Percentiles rank a stretch among this genome's conserved stretches.
Evolutionary conservation across 2,113 vertebrate genomes (phyloP).

Genomic region (Paracanthobrama guichenoti): DNA sequence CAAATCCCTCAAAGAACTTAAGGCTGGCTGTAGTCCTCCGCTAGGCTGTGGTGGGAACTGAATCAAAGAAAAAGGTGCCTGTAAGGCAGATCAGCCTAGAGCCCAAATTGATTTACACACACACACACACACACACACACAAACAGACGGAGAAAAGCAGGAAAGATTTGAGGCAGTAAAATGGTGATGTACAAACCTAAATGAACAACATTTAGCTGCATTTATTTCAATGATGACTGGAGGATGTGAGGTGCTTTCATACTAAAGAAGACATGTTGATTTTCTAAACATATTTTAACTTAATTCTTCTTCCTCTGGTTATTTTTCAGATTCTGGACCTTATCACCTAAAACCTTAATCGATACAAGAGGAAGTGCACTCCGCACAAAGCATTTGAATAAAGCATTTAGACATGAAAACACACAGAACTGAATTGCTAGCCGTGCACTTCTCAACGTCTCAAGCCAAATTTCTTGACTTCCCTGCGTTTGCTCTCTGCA

Average conservation of each 20-base stretch:
- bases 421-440: neutral
- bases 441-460: neutral
- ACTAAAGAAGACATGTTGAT: no score
- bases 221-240: slow-evolving; percentile 4
- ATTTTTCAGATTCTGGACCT: slow-evolving; percentile 11
- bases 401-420: slow-evolving; percentile 4
- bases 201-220: neutral
- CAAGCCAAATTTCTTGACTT: slow-evolving; percentile 26
- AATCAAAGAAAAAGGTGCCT: slow-evolving; percentile 52
- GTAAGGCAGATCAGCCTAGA: slow-evolving; percentile 49
- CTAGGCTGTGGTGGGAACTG: slow-evolving; percentile 48
- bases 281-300: neutral
- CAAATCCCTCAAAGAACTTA: slow-evolving; percentile 53
- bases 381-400: neutral
- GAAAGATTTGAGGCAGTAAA: slow-evolving; percentile 20
- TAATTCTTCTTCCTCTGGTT: neutral
- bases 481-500: neutral
- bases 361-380: neutral
- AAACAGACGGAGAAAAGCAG: slow-evolving; percentile 19
- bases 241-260: neutral
- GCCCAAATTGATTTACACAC: slow-evolving; percentile 51
- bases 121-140: neutral
- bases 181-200: neutral
- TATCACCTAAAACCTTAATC: slow-evolving; percentile 1
- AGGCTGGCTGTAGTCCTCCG: slow-evolving; percentile 44